Base-by-base conservation (phyloP, 2,888 invertebrate species). In the Anthophora plumipes region DNA sequence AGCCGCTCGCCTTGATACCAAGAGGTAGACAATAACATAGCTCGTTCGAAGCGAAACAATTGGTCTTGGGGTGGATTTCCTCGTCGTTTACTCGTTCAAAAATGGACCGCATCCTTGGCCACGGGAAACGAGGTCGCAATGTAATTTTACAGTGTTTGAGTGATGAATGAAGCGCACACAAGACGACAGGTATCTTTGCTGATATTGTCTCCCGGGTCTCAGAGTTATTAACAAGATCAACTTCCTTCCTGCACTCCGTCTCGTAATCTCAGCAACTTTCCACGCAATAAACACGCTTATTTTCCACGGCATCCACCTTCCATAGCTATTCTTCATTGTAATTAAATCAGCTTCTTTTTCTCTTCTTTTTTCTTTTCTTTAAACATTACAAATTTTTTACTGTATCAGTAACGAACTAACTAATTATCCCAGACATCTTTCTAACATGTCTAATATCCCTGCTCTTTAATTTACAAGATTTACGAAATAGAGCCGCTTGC, bases 81-180 rank as follows among this genome's bases (percentile, higher is more conserved):
- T 77, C 76, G 80, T 77, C 80, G 87, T 83, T 79, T 78, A 57
- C 22, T 74, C 52, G 71, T 77, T 78, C 60, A 59, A 63, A 61
- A 50, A 71, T 64, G 61, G 63, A 63, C 61, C 48, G 66, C 70
- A 39, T 60, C 52, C 46, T 46, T 43, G 43, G 20, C 63, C 55
- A 11, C 14, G 43, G 54, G 31, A 31, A 72, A 73, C 83, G 82
- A 75, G 83, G 48, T 80, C 52, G 80, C 84, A 81, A 86, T 76
- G 78, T 88, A 86, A 86, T 88, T 90, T 89, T 83, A 82, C 84
- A 83, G 75, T 77, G 63, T 73, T 77, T 69, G 63, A 83, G 79
- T 79, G 84, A 85, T 77, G 80, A 82, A 83, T 67, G 85, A 63
- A 77, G 77, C 76, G 79, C 76, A 74, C 39, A 80, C 77, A 80